Evolutionary conservation across 1,140 invertebrate species (phyloP).

Genomic region (Bemisia tabaci): DNA sequence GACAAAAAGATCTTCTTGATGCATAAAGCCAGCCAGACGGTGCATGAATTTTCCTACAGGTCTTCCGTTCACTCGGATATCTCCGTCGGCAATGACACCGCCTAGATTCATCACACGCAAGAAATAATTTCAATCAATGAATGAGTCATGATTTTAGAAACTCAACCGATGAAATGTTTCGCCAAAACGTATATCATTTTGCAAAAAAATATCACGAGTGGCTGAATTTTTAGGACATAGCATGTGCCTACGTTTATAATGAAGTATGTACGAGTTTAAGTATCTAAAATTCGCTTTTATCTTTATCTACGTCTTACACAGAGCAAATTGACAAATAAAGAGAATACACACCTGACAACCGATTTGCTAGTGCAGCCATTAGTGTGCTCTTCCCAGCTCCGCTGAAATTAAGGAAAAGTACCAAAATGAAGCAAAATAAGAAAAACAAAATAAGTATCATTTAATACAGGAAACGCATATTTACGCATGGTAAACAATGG

Average conservation of each 20-base stretch:
- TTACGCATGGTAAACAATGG: no score
- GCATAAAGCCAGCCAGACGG: slow-evolving; percentile 77
- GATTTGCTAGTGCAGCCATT: slow-evolving; percentile 73
- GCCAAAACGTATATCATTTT: slow-evolving; percentile 1
- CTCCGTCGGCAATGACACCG: slow-evolving; percentile 4
- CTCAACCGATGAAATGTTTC: neutral
- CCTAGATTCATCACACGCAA: slow-evolving; percentile 59
- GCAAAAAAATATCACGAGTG: slow-evolving; percentile 1
- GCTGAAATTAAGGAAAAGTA: slow-evolving; percentile 39
- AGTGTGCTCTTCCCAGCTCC: slow-evolving; percentile 91
- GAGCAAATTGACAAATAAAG: no score
- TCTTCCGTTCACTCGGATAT: slow-evolving; percentile 18
- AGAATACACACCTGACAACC: slow-evolving; percentile 42
- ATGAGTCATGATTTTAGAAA: slow-evolving; percentile 29
- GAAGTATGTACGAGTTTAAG: no score
- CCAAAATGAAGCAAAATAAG: no score
- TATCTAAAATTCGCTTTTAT: no score
- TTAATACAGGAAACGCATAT: no score
- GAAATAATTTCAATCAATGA: slow-evolving; percentile 51
- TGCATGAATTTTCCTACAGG: slow-evolving; percentile 56
- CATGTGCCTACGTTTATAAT: no score
- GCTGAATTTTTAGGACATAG: slow-evolving; percentile 5
- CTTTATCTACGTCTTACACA: no score
- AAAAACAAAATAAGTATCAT: no score
- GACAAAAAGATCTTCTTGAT: slow-evolving; percentile 86